Evolutionary conservation across 1,140 invertebrate genomes (phyloP), one percentile per base, ranked within the genome.

Genomic region (Neomicropteryx cornuta): DNA sequence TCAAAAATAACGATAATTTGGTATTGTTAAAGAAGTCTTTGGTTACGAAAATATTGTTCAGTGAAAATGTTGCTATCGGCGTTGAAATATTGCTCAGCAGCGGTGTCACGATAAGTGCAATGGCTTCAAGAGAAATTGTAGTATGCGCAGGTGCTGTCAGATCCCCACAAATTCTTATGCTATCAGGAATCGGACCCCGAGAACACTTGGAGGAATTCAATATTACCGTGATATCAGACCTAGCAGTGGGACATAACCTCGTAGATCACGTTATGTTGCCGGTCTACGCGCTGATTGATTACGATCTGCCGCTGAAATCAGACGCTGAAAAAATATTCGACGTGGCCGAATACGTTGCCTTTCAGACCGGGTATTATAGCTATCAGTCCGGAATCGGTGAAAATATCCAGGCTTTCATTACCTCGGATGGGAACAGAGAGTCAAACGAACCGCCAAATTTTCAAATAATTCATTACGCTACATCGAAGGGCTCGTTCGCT

Each of bases 261-360:
- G 79, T 83, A 50, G 81, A 84, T 55, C 83, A 87, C 49, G 46
- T 47, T 0, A 71, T n/a, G n/a, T n/a, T n/a, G n/a, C n/a, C n/a
- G n/a, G n/a, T n/a, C n/a, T n/a, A n/a, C n/a, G n/a, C n/a, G n/a
- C n/a, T n/a, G n/a, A n/a, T n/a, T n/a, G n/a, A n/a, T n/a, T n/a
- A n/a, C n/a, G n/a, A n/a, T n/a, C n/a, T n/a, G n/a, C n/a, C n/a
- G n/a, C n/a, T n/a, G n/a, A n/a, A n/a, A n/a, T n/a, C n/a, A n/a
- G n/a, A n/a, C n/a, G n/a, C n/a, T n/a, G n/a, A n/a, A n/a, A n/a
- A n/a, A n/a, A n/a, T n/a, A n/a, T n/a, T n/a, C n/a, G n/a, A n/a
- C n/a, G n/a, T n/a, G n/a, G n/a, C n/a, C n/a, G n/a, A n/a, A n/a
- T n/a, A n/a, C n/a, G n/a, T n/a, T n/a, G n/a, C n/a, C n/a, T n/a